Percentiles rank a stretch among this genome's conserved stretches.
Conservation (phyloP, 2,113 vertebrate genomes). For the Paralichthys olivaceus region DNA sequence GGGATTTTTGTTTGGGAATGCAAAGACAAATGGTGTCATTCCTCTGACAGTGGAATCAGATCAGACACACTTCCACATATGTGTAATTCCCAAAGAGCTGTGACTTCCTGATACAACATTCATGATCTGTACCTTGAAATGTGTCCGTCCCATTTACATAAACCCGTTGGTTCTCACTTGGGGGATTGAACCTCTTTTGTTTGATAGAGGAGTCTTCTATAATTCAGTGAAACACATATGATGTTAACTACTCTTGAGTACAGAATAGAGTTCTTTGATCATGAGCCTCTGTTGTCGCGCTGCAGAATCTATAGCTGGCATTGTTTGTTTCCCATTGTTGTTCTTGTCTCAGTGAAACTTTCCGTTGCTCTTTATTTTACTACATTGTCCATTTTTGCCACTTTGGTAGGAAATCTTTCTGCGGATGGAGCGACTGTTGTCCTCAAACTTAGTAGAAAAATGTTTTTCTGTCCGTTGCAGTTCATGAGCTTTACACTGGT, state of each 20-base stretch:
- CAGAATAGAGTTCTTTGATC: background rate
- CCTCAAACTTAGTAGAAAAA: constrained; percentile 15
- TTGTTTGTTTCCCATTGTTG: background rate
- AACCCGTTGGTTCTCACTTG: background rate
- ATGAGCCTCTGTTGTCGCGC: background rate
- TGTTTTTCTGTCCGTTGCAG: constrained; percentile 4
- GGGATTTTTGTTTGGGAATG: background rate
- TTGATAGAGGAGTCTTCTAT: background rate
- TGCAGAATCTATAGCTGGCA: background rate
- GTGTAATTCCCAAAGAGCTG: background rate
- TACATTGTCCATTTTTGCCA: constrained; percentile 3
- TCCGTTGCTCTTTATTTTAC: background rate
- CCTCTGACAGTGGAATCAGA: background rate
- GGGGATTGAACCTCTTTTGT: background rate
- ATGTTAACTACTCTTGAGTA: background rate
- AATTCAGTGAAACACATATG: background rate
- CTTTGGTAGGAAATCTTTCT: constrained; percentile 15
- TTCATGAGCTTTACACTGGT: constrained; percentile 6
- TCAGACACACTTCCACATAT: background rate
- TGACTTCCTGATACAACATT: background rate
- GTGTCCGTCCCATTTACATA: background rate
- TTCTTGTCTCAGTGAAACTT: background rate
- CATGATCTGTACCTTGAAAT: background rate
- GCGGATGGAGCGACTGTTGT: background rate
- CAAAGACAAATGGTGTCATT: background rate